Evolutionary conservation across 2,888 invertebrate species (phyloP), one percentile per base, ranked within the genome.

Genomic region (Cephonodes hylas): DNA sequence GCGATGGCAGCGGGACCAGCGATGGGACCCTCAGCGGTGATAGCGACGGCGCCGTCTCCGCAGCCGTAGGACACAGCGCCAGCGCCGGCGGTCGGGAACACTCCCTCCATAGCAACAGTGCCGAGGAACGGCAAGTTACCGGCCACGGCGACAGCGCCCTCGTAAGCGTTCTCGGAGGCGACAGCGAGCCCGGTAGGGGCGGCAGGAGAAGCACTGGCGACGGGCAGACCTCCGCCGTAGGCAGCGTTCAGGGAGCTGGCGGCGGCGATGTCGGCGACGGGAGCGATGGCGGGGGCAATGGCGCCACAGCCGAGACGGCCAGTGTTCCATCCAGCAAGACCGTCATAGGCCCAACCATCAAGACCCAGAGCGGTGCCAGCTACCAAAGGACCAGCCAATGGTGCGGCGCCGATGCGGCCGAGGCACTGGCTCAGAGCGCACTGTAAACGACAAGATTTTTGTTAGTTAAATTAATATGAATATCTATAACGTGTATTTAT

Each of bases 101-200:
- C 63, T 3, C 80, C 83, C 63, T 80, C 77, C 56, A 80, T 57
- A 27, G 64, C 68, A 1, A 77, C 76, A 2, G 76, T 64, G 13
- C 74, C 73, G 3, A 77, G 56, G 62, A 75, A 71, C 10, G 76
- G 77, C 62, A 77, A 58, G 56, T 72, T 65, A 8, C 76, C 73
- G 45, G 0, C 2, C 0, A 68, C 66, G 5, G 20, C 53, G 5
- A 73, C 10, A 13, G 6, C 6, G 20, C 73, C 73, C 22, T 72
- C 72, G 15, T 62, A 64, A 1, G 64, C 38, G 13, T 73, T 73
- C 2, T 73, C 74, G 8, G 73, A 73, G 3, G 57, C 56, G 3
- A 73, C 31, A 3, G 67, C 62, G 5, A 73, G n/a, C 2, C 73
- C 70, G 3, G 20, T 63, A 4, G 72, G 71, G 22, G 64, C 23